Evolutionary conservation across 92 coral and sea anemone genomes (phyloP), one percentile per base, ranked within the genome.

Genomic region (Porites lobata): DNA sequence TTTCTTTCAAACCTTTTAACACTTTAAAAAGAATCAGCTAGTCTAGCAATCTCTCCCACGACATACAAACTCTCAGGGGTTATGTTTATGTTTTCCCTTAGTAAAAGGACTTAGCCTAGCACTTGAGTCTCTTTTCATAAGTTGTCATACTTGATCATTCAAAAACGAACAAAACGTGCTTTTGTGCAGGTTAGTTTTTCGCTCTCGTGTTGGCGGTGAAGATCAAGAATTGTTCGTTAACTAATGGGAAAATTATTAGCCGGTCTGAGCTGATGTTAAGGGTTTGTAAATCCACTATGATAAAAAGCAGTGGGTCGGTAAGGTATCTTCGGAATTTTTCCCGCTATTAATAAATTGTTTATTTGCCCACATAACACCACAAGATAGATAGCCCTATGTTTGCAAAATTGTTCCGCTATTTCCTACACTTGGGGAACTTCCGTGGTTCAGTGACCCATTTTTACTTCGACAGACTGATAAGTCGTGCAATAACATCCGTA

Each of bases 391-490:
- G 53, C 38, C 62, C 62, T 9, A 50, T 59, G 87, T 61, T 62
- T 50, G 87, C 18, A 21, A 50, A 79, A 47, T 79, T 79, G 21
- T 22, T 64, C 59, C 11, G 74, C 73, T 57, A 74, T 84, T 84
- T 84, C 81, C 87, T 72, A 84, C 47, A 20, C 80, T 73, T 72
- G 73, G 81, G 87, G 87, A 73, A 15, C 81, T 62, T 84, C 81
- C 81, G 81, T 43, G 32, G 53, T 77, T 77, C 12, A 68, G 26
- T 57, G 24, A 53, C 52, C 77, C 67, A 69, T 57, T 54, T 11
- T 71, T 8, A 43, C 29, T 54, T 56, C 54, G 76, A 26, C 56
- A 47, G n/a, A 29, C 62, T 9, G 26, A 22, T 9, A 75, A 71
- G 19, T 13, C 78, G 11, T 56, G 65, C 51, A 70, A 21, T 6